Evolutionary conservation across 2,113 vertebrate species (phyloP), one percentile per base, ranked within the genome.

Genomic region (Seriola rivoliana): DNA sequence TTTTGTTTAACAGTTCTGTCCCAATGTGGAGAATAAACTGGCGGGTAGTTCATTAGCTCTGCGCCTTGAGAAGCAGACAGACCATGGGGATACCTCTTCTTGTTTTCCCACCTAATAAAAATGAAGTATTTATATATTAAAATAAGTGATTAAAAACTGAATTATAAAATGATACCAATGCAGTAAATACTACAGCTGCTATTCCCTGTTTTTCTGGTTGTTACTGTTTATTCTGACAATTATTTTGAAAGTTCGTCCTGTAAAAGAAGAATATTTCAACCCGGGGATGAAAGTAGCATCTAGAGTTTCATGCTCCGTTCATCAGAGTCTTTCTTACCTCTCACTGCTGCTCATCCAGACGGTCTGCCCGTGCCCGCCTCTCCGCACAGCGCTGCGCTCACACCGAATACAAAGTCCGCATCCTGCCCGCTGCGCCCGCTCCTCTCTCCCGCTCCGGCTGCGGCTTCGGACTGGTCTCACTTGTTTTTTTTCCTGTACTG

Each of bases 361-460:
- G 21, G 13, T 54, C 75, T 50, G 34, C 40, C 48, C 50, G 48
- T 54, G 34, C 44, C 48, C 50, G 48, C 50, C 73, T 78, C 78
- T 65, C 58, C 77, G 75, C 72, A 84, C 23, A 64, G 60, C 0
- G 66, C 72, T 50, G 73, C 84, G 60, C 75, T 82, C 69, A 82
- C 10, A 74, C 11, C 50, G 59, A 70, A 85, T 52, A 40, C 64
- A 75, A 40, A 86, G 85, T 80, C 83, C 82, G 81, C 78, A 78
- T 86, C 71, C 65, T 72, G 62, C 52, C 83, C 84, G 85, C 82
- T 72, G 83, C 64, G 54, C 40, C 70, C 60, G 67, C 74, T 71
- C 46, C 59, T 21, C 10, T 60, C 64, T 69, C 66, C 65, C 46
- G 62, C 63, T 59, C 38, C 68, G 25, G 55, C 70, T 62, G 65